Evolutionary conservation across 2,113 vertebrate species (phyloP).

Genomic region (Nothocercus nigrocapillus): DNA sequence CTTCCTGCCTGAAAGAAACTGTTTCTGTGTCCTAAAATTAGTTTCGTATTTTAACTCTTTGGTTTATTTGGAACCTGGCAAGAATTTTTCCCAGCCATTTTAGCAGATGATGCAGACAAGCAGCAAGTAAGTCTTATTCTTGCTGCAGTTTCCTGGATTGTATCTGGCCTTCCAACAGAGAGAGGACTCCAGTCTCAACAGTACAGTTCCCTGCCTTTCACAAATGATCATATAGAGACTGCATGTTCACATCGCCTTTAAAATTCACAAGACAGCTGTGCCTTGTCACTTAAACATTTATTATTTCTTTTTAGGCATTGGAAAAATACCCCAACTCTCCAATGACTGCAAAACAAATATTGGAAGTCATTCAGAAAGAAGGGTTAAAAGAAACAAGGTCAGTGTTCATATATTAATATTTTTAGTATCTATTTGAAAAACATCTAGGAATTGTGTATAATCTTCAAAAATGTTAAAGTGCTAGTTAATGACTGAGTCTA

Average conservation of each 20-base stretch:
- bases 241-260: constrained; percentile 10
- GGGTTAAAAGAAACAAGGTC: constrained; percentile 90
- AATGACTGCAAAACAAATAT: constrained; percentile 89
- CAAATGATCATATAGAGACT: constrained; percentile 12
- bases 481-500: not conserved
- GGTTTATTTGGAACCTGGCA: constrained; percentile 40
- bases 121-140: constrained; percentile 35
- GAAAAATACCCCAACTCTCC: constrained; percentile 88
- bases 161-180: constrained; percentile 28
- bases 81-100: constrained; percentile 20
- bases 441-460: not conserved
- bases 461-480: not conserved
- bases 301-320: constrained; percentile 82
- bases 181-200: constrained; percentile 22
- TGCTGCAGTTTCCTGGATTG: constrained; percentile 15
- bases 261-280: not conserved
- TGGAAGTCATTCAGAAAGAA: constrained; percentile 91
- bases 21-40: constrained; percentile 27
- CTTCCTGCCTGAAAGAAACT: constrained; percentile 1
- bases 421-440: not conserved
- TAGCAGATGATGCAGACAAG: constrained; percentile 1
- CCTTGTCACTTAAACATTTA: constrained; percentile 40
- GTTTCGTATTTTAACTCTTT: constrained; percentile 3
- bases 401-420: constrained; percentile 56
- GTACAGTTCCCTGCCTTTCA: constrained; percentile 1